Conservation (phyloP, 2,888 invertebrate species). For the Mythimna ferrago region DNA sequence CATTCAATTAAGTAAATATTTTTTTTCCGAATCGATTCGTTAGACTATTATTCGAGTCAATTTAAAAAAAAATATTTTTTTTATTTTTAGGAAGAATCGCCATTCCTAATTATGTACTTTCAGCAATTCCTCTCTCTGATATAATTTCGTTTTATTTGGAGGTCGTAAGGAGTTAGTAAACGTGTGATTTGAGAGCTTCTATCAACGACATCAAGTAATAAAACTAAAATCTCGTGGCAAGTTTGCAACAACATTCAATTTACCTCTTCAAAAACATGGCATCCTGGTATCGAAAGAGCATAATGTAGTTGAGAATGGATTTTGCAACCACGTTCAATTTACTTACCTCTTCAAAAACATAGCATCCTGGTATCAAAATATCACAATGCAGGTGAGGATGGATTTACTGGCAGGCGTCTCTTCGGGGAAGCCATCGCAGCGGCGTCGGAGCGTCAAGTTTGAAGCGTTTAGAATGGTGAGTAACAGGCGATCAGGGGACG, state of each 20-base stretch:
- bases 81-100: too few species aligned
- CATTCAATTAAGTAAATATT: too few species aligned
- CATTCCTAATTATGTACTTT: too few species aligned
- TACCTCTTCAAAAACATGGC: constrained; percentile 13
- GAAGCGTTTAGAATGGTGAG: constrained; percentile 23
- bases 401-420: constrained; percentile 24
- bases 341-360: constrained; percentile 11
- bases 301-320: constrained; percentile 14
- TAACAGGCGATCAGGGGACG: constrained; percentile 28
- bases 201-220: neutral
- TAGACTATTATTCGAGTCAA: too few species aligned
- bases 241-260: neutral
- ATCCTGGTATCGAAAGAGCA: constrained; percentile 4
- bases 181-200: too few species aligned
- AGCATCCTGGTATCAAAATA: constrained; percentile 2
- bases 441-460: constrained; percentile 24
- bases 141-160: too few species aligned
- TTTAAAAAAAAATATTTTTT: too few species aligned
- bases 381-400: constrained; percentile 14
- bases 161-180: too few species aligned
- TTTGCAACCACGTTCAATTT: constrained; percentile 10
- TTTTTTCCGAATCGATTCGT: too few species aligned
- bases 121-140: too few species aligned
- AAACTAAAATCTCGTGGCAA: neutral
- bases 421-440: neutral